Evolutionary conservation across 2,797 vertebrate species (phyloP), one percentile per base, ranked within the genome.

Genomic region (Apodemus agrarius): DNA sequence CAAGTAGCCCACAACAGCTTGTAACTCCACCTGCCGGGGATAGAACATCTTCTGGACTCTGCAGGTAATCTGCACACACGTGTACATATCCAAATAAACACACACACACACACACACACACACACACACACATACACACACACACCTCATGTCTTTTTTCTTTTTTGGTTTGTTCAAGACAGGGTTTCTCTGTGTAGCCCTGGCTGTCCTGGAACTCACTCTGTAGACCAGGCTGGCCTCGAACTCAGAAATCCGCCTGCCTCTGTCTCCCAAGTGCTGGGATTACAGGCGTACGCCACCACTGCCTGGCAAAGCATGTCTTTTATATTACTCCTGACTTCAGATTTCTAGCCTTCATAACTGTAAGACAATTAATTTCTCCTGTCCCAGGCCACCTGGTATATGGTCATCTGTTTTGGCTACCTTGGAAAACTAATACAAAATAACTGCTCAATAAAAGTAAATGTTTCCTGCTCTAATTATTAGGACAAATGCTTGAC

Each of bases 371-470:
- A 65, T 17, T 34, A 40, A 65, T 14, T n/a, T 94, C 59, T 46
- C 34, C 79, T 80, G 72, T 90, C 91, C 76, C 19, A 69, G 90
- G 61, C 74, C 54, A 83, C 37, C 26, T 7, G 31, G 21, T 83
- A 57, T 61, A 12, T 63, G 63, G 34, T 80, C 34, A 84, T 74
- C 93, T 92, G 59, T 57, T 29, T 82, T 12, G 54, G 49, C 37
- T 81, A 49, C 54, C 65, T 80, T 85, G 81, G 21, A 54, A 97
- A 89, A 83, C 34, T 40, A 82, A 79, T 19, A 75, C 37, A 87
- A 63, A 91, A 67, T 74, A 92, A 94, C 21, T 91, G 31, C n/a
- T 90, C 91, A 81, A 19, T 80, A 94, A 92, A 91, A 92, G 67
- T 57, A 63, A 83, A 74, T 12, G 31, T 10, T 46, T 75, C 46